These are phyloP conservation scores for Tipula lateralis DNA, from an alignment of 2,888 invertebrate genomes.

Conservation along the genomic window DNA sequence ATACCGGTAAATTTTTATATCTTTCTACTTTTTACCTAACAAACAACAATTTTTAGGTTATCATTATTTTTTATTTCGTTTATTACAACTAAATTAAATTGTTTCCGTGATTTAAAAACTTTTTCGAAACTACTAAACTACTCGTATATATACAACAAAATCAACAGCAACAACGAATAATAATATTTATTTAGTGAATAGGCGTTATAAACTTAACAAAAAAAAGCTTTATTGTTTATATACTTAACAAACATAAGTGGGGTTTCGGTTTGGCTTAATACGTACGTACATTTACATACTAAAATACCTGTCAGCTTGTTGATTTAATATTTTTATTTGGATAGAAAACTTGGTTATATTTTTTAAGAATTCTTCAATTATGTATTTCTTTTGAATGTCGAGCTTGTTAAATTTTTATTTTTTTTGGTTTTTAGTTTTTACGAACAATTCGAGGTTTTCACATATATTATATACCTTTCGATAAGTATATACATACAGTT, in stretches of 20 bases:
- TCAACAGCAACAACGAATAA: not conserved
- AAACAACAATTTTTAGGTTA: not conserved
- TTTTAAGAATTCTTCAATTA: not conserved
- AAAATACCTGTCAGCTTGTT: not conserved
- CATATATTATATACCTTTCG: no score
- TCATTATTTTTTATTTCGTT: not conserved
- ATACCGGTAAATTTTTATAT: not conserved
- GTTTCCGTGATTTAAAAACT: slow-evolving; percentile 15
- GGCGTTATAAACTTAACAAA: not conserved
- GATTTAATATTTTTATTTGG: not conserved
- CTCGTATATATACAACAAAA: not conserved
- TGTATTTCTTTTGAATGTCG: not conserved
- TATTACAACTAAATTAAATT: not conserved
- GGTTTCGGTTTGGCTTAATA: not conserved
- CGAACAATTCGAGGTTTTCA: no score
- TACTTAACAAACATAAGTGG: not conserved
- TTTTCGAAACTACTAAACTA: not conserved
- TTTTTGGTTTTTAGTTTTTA: no score
- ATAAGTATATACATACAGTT: no score
- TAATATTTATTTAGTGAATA: slow-evolving; percentile 1
- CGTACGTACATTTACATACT: not conserved
- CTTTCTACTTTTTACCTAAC: not conserved
- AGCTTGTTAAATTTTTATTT: not conserved
- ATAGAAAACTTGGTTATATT: not conserved
- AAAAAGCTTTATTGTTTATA: not conserved